Evolutionary conservation across 2,113 vertebrate genomes (phyloP).

Genomic region (Mirza zaza): DNA sequence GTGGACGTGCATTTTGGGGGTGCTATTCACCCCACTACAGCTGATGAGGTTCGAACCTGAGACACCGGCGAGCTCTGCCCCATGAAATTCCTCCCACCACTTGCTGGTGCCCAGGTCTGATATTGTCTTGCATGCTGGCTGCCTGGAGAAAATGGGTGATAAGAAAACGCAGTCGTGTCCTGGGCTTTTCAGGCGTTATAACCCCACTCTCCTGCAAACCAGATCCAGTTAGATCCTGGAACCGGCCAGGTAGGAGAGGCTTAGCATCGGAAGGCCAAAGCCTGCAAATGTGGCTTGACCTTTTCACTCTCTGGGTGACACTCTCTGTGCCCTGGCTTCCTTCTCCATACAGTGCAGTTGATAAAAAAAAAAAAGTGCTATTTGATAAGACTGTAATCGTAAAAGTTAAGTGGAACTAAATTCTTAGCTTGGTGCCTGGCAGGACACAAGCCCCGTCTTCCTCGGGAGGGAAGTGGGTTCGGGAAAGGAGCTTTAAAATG

Average conservation of each 20-base stretch:
- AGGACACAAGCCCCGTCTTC: neutral
- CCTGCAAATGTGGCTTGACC: neutral
- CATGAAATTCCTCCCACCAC: neutral
- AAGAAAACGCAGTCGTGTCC: neutral
- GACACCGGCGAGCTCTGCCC: neutral
- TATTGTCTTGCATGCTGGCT: neutral
- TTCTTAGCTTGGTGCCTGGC: neutral
- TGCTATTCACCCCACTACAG: neutral
- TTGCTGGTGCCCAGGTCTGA: neutral
- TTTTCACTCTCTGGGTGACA: neutral
- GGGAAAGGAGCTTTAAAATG: constrained; percentile 12
- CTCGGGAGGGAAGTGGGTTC: neutral
- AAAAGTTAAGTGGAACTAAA: neutral
- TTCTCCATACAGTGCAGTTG: neutral
- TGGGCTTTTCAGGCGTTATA: neutral
- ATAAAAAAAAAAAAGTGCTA: neutral
- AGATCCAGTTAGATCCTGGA: neutral
- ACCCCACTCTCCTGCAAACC: neutral
- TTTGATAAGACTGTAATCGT: neutral
- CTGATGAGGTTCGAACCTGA: neutral
- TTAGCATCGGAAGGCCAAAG: neutral
- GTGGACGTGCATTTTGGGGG: neutral
- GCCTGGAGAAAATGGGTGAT: neutral
- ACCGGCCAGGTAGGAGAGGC: neutral
- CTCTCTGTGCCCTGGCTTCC: neutral